A percentile compares a stretch with the other conserved stretches of the same genome.
Conservation (phyloP, 1,140 invertebrate genomes). For the Mizuhopecten yessoensis region DNA sequence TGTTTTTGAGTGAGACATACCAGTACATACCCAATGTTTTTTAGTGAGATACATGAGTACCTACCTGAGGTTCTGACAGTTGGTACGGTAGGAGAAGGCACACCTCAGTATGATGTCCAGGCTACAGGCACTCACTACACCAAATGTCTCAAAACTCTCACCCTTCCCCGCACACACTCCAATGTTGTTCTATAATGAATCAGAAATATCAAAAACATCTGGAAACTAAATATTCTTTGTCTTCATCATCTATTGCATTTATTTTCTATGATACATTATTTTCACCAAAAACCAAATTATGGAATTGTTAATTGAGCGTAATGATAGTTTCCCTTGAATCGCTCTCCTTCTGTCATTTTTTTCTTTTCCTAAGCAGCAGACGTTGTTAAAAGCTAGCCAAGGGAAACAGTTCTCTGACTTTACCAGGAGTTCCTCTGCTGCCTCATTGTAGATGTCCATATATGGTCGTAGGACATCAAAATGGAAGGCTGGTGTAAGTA, state of each 20-base stretch:
- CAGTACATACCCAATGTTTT: no score
- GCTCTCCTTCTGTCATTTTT: no score
- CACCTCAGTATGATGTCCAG: conserved; percentile 74
- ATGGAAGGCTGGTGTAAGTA: conserved; percentile 95
- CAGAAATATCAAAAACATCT: background rate
- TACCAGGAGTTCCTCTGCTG: conserved; percentile 68
- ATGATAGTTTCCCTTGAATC: no score
- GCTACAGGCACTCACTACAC: conserved; percentile 68
- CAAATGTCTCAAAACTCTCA: conserved; percentile 66
- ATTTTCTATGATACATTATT: no score
- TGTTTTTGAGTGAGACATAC: no score
- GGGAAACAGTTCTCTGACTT: conserved; percentile 42
- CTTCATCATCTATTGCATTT: no score
- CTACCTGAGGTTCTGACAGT: conserved; percentile 48
- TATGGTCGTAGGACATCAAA: conserved; percentile 94
- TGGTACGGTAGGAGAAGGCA: conserved; percentile 69
- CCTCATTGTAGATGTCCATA: conserved; percentile 89
- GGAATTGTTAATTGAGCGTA: no score
- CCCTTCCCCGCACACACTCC: conserved; percentile 57
- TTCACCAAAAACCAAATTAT: no score
- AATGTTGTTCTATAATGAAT: conserved; percentile 64
- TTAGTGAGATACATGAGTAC: background rate
- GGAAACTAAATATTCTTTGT: no score
- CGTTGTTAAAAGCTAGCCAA: no score
- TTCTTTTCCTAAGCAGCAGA: no score